Conservation (phyloP, 2,888 invertebrate genomes). For the Tetranychus piercei region DNA sequence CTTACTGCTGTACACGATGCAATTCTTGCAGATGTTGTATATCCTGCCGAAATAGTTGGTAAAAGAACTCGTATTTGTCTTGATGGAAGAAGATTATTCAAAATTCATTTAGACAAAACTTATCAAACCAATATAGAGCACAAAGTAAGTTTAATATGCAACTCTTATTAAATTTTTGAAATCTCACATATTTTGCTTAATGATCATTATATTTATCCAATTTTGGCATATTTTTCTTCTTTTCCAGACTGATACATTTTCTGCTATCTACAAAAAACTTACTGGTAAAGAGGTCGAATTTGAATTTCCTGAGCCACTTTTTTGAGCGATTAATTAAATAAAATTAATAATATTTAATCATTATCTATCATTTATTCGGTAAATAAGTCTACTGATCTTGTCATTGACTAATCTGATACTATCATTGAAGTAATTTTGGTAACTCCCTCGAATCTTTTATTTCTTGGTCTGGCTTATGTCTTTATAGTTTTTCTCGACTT, state of each 20-base stretch:
- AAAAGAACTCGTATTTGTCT: constrained; percentile 87
- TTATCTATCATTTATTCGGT: neutral
- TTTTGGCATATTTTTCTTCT: constrained; percentile 27
- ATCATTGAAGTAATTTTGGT: too few species aligned
- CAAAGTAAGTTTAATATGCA: constrained; percentile 38
- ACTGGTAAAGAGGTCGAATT: constrained; percentile 97
- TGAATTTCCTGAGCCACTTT: constrained; percentile 83
- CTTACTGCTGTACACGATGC: constrained; percentile 93
- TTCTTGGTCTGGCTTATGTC: too few species aligned
- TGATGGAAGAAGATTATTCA: constrained; percentile 86
- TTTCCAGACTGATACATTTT: constrained; percentile 79
- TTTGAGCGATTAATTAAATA: constrained; percentile 21
- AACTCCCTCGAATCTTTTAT: too few species aligned
- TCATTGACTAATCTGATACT: too few species aligned
- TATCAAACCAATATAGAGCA: constrained; percentile 99
- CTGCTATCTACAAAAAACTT: constrained; percentile 93
- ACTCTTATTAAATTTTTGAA: too few species aligned
- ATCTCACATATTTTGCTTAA: neutral
- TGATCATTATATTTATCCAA: constrained; percentile 5
- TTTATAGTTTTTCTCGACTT: too few species aligned
- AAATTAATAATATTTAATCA: neutral
- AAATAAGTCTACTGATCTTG: too few species aligned
- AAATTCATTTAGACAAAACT: constrained; percentile 92
- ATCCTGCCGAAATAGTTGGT: constrained; percentile 97
- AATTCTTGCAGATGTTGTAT: constrained; percentile 88